These are phyloP conservation scores for Harpagifer antarcticus DNA, from an alignment of 2,797 vertebrate species.

Conservation along the genomic window DNA sequence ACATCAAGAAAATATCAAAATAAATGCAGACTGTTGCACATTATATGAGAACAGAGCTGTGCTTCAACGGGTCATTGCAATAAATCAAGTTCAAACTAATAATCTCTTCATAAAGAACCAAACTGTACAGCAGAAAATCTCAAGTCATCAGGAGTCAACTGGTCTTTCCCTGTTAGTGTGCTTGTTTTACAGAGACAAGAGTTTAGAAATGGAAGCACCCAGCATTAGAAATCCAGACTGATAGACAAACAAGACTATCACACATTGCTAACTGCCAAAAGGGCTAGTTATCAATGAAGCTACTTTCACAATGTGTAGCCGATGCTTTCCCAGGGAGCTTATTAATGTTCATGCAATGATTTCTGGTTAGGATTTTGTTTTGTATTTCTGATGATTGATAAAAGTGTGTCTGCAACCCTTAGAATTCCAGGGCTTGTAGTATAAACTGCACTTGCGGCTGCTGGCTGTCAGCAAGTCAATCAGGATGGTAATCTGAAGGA, in stretches of 20 bases:
- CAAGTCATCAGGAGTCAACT: slow-evolving; percentile 58
- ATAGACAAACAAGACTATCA: slow-evolving; percentile 5
- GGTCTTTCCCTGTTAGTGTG: slow-evolving; percentile 49
- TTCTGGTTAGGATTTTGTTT: background rate
- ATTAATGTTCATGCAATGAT: background rate
- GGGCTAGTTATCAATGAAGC: background rate
- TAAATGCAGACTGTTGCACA: slow-evolving; percentile 22
- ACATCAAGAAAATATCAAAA: background rate
- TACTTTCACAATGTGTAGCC: background rate
- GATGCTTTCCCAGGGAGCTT: background rate
- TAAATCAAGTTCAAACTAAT: slow-evolving; percentile 2
- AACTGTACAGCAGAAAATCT: slow-evolving; percentile 14
- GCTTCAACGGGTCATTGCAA: background rate
- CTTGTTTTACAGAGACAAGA: slow-evolving; percentile 27
- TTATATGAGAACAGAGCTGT: slow-evolving; percentile 29
- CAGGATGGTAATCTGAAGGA: background rate
- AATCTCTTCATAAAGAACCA: slow-evolving; percentile 2
- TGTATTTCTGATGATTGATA: background rate
- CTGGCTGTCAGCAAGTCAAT: background rate
- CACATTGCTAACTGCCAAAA: background rate
- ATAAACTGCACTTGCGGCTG: background rate
- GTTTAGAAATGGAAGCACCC: slow-evolving; percentile 21
- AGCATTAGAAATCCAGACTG: slow-evolving; percentile 1
- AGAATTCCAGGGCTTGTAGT: background rate
- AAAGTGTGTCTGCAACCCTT: background rate